Conservation (phyloP, 2,797 vertebrate genomes). For the Poecilia gillii region DNA sequence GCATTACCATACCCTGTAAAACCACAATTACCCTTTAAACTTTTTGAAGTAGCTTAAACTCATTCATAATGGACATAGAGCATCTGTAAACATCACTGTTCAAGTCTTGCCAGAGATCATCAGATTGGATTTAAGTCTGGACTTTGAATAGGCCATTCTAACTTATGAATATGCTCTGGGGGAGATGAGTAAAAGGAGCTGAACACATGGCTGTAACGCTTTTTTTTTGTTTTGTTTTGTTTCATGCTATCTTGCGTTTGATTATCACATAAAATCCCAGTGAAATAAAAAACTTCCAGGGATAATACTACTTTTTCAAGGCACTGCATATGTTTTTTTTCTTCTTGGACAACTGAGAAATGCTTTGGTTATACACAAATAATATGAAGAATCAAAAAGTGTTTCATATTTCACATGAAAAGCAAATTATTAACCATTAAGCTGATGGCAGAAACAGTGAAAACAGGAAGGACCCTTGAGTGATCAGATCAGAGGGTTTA, state of each 20-base stretch:
- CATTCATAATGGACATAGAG: neutral
- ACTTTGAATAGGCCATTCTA: neutral
- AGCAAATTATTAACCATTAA: neutral
- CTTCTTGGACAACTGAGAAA: neutral
- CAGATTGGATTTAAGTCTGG: neutral
- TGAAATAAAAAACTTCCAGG: neutral
- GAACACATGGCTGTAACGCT: neutral
- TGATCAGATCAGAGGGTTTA: slow-evolving; percentile 8
- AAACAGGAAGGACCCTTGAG: neutral
- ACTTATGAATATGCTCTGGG: neutral
- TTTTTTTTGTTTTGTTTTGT: neutral
- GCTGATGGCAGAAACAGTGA: neutral
- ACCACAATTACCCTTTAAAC: neutral
- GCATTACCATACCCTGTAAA: neutral
- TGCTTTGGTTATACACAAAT: neutral
- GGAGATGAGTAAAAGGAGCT: neutral
- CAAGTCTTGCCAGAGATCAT: neutral
- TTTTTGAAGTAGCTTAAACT: neutral
- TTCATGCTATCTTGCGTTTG: neutral
- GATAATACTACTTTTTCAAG: too few species aligned
- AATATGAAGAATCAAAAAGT: neutral
- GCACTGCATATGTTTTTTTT: neutral
- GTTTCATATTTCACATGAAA: neutral
- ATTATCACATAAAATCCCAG: neutral
- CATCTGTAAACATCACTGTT: neutral